Evolutionary conservation across 2,113 vertebrate species (phyloP), one percentile per base, ranked within the genome.

Genomic region (Lophius piscatorius): DNA sequence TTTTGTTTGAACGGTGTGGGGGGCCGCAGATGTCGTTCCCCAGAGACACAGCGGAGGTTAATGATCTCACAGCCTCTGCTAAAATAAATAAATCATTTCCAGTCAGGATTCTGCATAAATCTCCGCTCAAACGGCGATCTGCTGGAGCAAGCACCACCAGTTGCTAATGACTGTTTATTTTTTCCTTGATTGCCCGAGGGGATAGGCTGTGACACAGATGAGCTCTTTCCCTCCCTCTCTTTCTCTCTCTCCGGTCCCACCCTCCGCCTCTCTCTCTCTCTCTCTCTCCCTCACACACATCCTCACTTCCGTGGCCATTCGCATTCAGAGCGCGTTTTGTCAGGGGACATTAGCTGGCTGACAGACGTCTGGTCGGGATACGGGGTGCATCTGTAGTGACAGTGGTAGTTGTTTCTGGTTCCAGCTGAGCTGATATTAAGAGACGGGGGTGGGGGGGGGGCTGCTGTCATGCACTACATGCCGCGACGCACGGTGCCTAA

Each of bases 281-380:
- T n/a, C 34, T 4, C 26, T 28, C 40, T 22, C 20, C 6, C 18
- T 4, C 42, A 13, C 42, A 48, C 58, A 56, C 66, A 20, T 68
- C 49, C 64, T 17, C 63, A 45, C 68, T 41, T 71, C 76, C 78
- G 76, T 84, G 78, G 35, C 82, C 61, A 81, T 92, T 91, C 81
- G 86, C 81, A 92, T 91, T 88, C 87, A 69, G 74, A 80, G 79
- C 67, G 80, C 91, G 89, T 94, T 92, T 90, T 91, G 90, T 91
- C 90, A 90, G 89, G 87, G 87, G 85, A 89, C 87, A 88, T 92
- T 92, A 91, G 78, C 68, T 63, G 63, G 70, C 69, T 90, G 90
- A 88, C 83, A 86, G 87, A 81, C 85, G 80, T 87, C 80, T 88
- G 85, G 24, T 71, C 72, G 75, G 78, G 72, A 70, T 34, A 39